Conservation (phyloP, 1,140 invertebrate genomes). For the Chrysopa pallens region DNA sequence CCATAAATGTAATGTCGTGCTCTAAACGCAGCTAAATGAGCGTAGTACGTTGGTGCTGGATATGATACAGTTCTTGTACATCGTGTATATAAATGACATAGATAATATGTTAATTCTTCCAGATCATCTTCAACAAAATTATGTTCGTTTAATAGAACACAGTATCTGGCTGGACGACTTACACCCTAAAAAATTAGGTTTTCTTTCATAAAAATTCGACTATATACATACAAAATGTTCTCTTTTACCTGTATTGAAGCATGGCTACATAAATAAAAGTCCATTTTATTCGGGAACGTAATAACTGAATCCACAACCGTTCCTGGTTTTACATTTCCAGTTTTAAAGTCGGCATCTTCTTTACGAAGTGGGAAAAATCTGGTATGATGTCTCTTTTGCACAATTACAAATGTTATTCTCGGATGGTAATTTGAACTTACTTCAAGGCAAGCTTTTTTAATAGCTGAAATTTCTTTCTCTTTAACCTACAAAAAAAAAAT, state of each 20-base stretch:
- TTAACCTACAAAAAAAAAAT: constrained; percentile 23
- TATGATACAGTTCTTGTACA: constrained; percentile 79
- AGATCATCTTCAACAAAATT: constrained; percentile 54
- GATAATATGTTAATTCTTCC: constrained; percentile 66
- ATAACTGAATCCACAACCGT: constrained; percentile 67
- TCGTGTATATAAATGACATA: constrained; percentile 78
- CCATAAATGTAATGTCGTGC: constrained; percentile 39
- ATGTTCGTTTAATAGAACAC: constrained; percentile 66
- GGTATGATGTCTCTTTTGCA: constrained; percentile 84
- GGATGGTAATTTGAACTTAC: constrained; percentile 31
- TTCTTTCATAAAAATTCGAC: no score
- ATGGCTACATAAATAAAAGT: constrained; percentile 70
- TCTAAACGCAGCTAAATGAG: constrained; percentile 75
- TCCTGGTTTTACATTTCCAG: constrained; percentile 60
- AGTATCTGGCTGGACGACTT: constrained; percentile 74
- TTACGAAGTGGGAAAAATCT: constrained; percentile 41
- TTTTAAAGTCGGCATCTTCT: constrained; percentile 24
- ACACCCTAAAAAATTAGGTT: constrained; percentile 69
- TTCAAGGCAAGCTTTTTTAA: constrained; percentile 44
- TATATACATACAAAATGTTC: no score
- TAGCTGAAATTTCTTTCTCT: constrained; percentile 39
- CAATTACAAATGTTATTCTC: constrained; percentile 62
- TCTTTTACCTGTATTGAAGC: constrained; percentile 46
- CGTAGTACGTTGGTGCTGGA: constrained; percentile 87
- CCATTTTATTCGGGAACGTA: constrained; percentile 60